Conservation (phyloP, 2,888 invertebrate species). For the Patella ulyssiponensis region DNA sequence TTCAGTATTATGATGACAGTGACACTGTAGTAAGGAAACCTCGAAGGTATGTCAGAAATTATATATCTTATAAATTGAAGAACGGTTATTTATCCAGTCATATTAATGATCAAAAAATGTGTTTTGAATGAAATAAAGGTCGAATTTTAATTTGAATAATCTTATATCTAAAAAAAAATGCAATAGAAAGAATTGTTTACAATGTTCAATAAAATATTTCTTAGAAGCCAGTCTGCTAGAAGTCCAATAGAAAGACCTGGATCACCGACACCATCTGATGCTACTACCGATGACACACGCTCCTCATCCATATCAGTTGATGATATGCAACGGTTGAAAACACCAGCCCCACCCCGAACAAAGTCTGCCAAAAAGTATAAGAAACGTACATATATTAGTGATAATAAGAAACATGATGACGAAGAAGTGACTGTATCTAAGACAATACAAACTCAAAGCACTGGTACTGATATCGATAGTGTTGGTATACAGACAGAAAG, state of each 20-base stretch:
- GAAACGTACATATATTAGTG: constrained; percentile 52
- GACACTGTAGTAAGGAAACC: no score
- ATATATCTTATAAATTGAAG: no score
- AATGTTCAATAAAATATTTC: neutral
- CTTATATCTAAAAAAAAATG: no score
- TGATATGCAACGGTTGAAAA: neutral
- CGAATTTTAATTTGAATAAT: no score
- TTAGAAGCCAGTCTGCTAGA: neutral
- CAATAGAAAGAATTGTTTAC: neutral
- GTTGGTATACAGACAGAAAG: constrained; percentile 61
- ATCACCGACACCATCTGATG: constrained; percentile 33
- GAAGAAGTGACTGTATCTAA: constrained; percentile 50
- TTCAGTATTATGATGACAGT: no score
- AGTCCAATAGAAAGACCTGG: constrained; percentile 17
- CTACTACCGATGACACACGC: constrained; percentile 13
- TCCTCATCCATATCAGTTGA: constrained; percentile 16
- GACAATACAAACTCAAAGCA: constrained; percentile 45
- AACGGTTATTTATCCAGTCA: no score
- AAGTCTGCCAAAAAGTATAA: constrained; percentile 35
- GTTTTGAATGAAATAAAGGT: no score
- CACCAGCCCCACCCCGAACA: constrained; percentile 10
- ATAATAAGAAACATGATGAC: constrained; percentile 38
- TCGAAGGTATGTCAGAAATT: no score
- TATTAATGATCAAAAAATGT: no score
- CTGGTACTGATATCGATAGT: constrained; percentile 34